Evolutionary conservation across 2,113 vertebrate genomes (phyloP).

Genomic region (Antechinus flavipes): DNA sequence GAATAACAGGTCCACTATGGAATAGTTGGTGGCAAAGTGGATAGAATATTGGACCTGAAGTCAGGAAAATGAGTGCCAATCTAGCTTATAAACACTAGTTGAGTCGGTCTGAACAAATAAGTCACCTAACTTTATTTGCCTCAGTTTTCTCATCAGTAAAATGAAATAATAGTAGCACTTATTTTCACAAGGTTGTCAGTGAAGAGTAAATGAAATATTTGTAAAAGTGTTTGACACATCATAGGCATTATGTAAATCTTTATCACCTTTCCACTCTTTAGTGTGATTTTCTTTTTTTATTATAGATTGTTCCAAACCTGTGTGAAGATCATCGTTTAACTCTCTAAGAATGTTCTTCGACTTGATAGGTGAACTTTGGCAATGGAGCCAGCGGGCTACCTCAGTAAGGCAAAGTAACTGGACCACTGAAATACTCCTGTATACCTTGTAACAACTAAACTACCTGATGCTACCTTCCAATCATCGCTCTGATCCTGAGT

Average conservation of each 20-base stretch:
- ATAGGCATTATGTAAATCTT: background rate
- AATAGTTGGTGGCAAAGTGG: background rate
- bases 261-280: background rate
- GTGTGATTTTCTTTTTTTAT: background rate
- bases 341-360: slow-evolving; percentile 38
- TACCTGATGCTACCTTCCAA: background rate
- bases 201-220: background rate
- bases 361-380: background rate
- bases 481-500: background rate
- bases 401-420: background rate
- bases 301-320: background rate
- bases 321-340: background rate
- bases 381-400: background rate
- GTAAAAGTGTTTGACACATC: background rate
- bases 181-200: background rate
- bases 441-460: background rate
- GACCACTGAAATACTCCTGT: background rate
- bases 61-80: background rate
- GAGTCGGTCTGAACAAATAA: background rate
- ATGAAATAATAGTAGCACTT: background rate
- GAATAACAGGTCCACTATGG: background rate
- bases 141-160: background rate
- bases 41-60: background rate
- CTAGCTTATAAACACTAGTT: background rate
- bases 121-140: background rate